A percentile compares a stretch with the other conserved stretches of the same genome.
These are phyloP conservation scores for Ganaspis sp. DNA, from an alignment of 1,140 invertebrate genomes.

Conservation along the genomic window DNA sequence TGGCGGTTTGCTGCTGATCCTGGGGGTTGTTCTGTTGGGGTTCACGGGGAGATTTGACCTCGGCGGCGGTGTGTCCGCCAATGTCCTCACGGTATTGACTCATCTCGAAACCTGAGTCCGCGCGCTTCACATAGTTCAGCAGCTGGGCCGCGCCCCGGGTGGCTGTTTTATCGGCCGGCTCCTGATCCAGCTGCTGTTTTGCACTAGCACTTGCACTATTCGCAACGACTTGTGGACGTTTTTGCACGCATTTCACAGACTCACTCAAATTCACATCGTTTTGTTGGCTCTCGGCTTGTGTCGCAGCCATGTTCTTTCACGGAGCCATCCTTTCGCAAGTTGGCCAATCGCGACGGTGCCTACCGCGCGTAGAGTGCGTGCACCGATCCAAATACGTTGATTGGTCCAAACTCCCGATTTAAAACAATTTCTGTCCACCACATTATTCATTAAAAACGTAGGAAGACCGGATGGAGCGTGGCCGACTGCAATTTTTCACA, in stretches of 20 bases:
- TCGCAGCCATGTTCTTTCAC: slow-evolving; percentile 78
- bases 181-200: slow-evolving; percentile 68
- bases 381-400: slow-evolving; percentile 58
- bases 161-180: slow-evolving; percentile 69
- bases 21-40: slow-evolving; percentile 62
- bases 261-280: slow-evolving; percentile 78
- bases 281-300: slow-evolving; percentile 79
- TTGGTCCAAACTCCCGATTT: slow-evolving; percentile 53
- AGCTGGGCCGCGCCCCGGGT: slow-evolving; percentile 72
- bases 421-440: slow-evolving; percentile 47
- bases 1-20: slow-evolving; percentile 67
- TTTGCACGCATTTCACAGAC: slow-evolving; percentile 73
- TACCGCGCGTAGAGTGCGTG: slow-evolving; percentile 61
- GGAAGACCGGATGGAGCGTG: background rate
- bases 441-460: slow-evolving; percentile 39
- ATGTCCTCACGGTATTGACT: slow-evolving; percentile 78
- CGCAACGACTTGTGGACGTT: slow-evolving; percentile 64
- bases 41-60: slow-evolving; percentile 72
- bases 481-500: slow-evolving; percentile 52
- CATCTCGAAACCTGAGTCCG: slow-evolving; percentile 73
- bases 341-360: slow-evolving; percentile 67
- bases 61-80: slow-evolving; percentile 71
- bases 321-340: slow-evolving; percentile 68
- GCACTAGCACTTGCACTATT: slow-evolving; percentile 71
- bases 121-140: slow-evolving; percentile 57